Percentiles rank a stretch among this genome's conserved stretches.
These are phyloP conservation scores for Periplaneta americana DNA, from an alignment of 1,140 invertebrate genomes.

Conservation along the genomic window DNA sequence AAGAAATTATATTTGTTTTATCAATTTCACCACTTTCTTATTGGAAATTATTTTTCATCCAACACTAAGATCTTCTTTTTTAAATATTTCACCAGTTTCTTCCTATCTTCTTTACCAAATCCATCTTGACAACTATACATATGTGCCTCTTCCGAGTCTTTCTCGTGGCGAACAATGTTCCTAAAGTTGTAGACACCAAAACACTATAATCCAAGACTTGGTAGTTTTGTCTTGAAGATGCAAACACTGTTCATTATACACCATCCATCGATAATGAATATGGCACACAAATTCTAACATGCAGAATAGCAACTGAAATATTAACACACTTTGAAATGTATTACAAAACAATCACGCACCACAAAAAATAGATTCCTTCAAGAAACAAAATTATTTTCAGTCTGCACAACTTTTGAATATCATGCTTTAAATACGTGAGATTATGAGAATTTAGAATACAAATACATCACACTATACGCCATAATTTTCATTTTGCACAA, in stretches of 20 bases:
- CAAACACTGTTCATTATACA: background rate
- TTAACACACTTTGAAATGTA: background rate
- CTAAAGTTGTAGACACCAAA: too few species aligned
- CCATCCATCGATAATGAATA: background rate
- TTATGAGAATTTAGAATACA: background rate
- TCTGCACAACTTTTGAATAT: background rate
- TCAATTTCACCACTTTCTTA: background rate
- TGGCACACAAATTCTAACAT: background rate
- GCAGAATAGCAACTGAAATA: background rate
- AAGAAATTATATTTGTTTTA: background rate
- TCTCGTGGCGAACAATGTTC: background rate
- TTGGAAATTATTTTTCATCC: background rate
- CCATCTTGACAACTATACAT: background rate
- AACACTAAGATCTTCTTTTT: background rate
- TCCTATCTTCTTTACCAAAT: background rate
- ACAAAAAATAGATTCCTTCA: background rate
- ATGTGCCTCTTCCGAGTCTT: background rate
- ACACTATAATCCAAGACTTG: background rate
- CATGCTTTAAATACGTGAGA: background rate
- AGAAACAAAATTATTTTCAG: background rate
- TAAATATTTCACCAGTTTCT: background rate
- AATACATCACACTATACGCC: background rate
- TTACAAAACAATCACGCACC: background rate
- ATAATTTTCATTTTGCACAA: too few species aligned
- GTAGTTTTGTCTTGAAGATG: background rate